Evolutionary conservation across 2,113 vertebrate genomes (phyloP).

Genomic region (Rattus rattus): DNA sequence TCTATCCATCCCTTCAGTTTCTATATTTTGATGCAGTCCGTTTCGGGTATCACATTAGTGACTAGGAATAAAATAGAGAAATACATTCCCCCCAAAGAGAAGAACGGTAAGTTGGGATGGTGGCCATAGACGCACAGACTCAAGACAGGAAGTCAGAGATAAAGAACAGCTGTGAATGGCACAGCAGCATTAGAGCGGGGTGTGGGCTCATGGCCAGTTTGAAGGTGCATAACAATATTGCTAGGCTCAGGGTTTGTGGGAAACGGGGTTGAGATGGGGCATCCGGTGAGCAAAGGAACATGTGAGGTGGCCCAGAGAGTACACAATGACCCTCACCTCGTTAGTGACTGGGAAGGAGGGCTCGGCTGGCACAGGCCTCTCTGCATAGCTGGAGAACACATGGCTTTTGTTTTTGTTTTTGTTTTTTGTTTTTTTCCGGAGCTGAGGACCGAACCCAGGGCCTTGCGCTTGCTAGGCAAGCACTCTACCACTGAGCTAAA

Average conservation of each 20-base stretch:
- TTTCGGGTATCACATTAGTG: neutral
- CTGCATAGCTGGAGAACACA: neutral
- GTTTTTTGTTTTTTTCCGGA: no score
- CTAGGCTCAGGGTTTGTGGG: neutral
- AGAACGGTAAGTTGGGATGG: neutral
- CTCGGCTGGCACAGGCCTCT: neutral
- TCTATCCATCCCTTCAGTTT: neutral
- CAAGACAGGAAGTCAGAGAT: neutral
- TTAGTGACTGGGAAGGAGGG: neutral
- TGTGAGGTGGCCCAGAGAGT: neutral
- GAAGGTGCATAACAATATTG: neutral
- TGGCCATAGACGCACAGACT: neutral
- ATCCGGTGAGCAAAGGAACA: neutral
- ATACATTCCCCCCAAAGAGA: neutral
- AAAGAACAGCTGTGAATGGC: neutral
- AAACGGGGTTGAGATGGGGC: neutral
- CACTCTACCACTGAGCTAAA: no score
- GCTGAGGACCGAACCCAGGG: no score
- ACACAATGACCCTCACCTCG: neutral
- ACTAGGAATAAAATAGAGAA: conserved; percentile 27
- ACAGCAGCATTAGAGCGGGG: neutral
- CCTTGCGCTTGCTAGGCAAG: no score
- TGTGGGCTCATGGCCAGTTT: neutral
- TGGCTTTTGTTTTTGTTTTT: no score
- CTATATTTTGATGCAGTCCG: neutral